These are phyloP conservation scores for Junonia oenone DNA, from an alignment of 2,888 invertebrate species.

Conservation along the genomic window DNA sequence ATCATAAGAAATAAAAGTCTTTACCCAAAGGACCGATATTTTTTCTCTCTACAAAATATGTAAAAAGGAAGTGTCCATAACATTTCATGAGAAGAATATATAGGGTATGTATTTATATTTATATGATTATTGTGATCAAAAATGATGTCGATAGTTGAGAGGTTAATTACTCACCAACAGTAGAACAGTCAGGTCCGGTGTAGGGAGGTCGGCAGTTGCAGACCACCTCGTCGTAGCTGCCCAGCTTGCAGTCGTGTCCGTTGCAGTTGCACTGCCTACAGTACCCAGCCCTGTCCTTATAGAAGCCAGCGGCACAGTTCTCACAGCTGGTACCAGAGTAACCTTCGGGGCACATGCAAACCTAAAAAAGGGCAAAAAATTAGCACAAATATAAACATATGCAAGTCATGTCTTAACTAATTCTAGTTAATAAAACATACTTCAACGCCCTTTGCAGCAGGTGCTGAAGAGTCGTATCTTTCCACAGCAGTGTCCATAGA, in stretches of 20 bases:
- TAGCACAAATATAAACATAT: no score
- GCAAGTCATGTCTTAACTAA: no score
- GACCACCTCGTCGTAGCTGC: conserved; percentile 77
- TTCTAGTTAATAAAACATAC: conserved; percentile 45
- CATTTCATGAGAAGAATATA: no score
- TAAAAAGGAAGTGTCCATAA: no score
- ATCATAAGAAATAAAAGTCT: neutral
- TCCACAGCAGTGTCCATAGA: conserved; percentile 90
- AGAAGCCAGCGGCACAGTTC: conserved; percentile 84
- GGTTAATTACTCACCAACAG: conserved; percentile 44
- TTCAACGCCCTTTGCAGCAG: conserved; percentile 88
- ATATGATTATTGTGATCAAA: no score
- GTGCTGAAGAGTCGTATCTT: conserved; percentile 77
- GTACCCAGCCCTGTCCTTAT: conserved; percentile 82
- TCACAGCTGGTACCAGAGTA: conserved; percentile 93
- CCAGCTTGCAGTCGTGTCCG: conserved; percentile 83
- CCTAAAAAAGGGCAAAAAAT: conserved; percentile 35
- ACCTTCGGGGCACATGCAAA: conserved; percentile 90
- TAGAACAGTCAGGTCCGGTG: conserved; percentile 82
- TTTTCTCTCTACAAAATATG: no score
- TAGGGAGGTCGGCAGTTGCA: conserved; percentile 87
- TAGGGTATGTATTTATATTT: no score
- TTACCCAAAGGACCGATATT: no score
- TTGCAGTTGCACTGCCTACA: conserved; percentile 89
- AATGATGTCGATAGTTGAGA: neutral